Percentiles rank a stretch among this genome's conserved stretches.
These are phyloP conservation scores for Prunella fulvescens DNA, from an alignment of 2,113 vertebrate genomes.

Conservation along the genomic window DNA sequence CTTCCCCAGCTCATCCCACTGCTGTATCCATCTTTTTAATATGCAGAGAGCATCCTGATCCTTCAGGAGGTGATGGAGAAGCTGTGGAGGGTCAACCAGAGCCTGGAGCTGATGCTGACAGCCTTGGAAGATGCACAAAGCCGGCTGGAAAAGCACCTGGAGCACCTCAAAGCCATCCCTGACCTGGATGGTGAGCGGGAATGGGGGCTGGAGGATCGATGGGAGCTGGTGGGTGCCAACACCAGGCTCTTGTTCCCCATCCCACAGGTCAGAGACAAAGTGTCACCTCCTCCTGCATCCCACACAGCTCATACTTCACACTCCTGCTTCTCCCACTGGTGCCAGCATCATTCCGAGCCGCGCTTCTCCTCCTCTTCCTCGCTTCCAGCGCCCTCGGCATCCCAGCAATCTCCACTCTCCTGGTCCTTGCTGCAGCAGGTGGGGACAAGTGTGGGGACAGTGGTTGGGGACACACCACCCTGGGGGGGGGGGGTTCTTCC, in stretches of 20 bases:
- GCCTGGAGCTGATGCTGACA: slow-evolving; percentile 68
- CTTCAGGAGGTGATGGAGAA: slow-evolving; percentile 75
- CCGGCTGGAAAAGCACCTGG: slow-evolving; percentile 70
- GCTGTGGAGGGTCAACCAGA: slow-evolving; percentile 77
- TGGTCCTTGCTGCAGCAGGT: slow-evolving; percentile 1
- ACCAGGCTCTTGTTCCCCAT: accelerated
- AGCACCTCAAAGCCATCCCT: slow-evolving; percentile 69
- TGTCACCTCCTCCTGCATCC: slow-evolving; percentile 71
- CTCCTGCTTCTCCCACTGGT: slow-evolving; percentile 70
- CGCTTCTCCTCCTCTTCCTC: slow-evolving; percentile 72
- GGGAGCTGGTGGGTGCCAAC: not conserved
- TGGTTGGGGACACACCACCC: accelerated
- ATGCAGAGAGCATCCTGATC: slow-evolving; percentile 67
- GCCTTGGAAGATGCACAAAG: slow-evolving; percentile 68
- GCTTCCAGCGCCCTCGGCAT: slow-evolving; percentile 57
- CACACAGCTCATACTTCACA: slow-evolving; percentile 69
- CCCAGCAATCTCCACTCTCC: not conserved
- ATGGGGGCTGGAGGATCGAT: accelerated
- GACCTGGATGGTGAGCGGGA: slow-evolving; percentile 67
- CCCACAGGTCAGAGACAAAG: slow-evolving; percentile 67
- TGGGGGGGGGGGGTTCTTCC: too few relatives aligned
- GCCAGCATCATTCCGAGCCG: slow-evolving; percentile 35
- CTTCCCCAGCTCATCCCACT: not conserved
- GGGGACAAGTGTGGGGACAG: not conserved
- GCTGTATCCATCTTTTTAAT: accelerated